Conservation (phyloP, 1,140 invertebrate species). For the Atta texana region DNA sequence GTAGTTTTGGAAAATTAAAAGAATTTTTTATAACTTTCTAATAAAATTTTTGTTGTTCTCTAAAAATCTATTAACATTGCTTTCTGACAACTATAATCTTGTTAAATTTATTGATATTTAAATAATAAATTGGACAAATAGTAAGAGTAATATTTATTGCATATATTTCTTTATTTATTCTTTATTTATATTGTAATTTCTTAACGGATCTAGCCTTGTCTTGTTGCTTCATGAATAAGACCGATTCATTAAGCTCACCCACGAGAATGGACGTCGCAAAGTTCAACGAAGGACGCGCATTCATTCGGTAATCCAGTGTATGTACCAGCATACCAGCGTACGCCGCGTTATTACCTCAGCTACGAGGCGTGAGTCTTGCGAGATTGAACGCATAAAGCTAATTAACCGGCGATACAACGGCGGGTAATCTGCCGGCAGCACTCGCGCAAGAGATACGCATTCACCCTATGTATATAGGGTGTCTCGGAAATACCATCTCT, state of each 20-base stretch:
- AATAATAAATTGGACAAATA: not conserved
- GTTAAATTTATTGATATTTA: not conserved
- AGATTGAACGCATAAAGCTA: conserved; percentile 83
- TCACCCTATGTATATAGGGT: conserved; percentile 45
- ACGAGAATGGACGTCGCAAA: conserved; percentile 55
- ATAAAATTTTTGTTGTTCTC: not conserved
- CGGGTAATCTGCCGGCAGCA: conserved; percentile 77
- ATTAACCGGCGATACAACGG: conserved; percentile 81
- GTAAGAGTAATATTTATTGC: not conserved
- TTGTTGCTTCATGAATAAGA: conserved; percentile 21
- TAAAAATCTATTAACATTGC: not conserved
- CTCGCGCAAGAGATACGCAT: conserved; percentile 53
- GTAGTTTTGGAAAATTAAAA: not conserved
- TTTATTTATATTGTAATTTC: not conserved
- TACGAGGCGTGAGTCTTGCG: conserved; percentile 75
- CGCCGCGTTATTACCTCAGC: conserved; percentile 67
- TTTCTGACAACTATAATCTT: not conserved
- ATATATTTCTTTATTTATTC: not conserved
- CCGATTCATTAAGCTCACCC: conserved; percentile 58
- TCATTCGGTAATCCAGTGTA: conserved; percentile 72
- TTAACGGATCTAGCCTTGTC: not conserved
- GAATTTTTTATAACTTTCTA: not conserved
- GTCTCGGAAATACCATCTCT: conserved; percentile 19
- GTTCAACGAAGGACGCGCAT: conserved; percentile 67
- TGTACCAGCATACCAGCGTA: conserved; percentile 39